Conservation (phyloP, 2,888 invertebrate genomes). For the Spilarctia lutea region DNA sequence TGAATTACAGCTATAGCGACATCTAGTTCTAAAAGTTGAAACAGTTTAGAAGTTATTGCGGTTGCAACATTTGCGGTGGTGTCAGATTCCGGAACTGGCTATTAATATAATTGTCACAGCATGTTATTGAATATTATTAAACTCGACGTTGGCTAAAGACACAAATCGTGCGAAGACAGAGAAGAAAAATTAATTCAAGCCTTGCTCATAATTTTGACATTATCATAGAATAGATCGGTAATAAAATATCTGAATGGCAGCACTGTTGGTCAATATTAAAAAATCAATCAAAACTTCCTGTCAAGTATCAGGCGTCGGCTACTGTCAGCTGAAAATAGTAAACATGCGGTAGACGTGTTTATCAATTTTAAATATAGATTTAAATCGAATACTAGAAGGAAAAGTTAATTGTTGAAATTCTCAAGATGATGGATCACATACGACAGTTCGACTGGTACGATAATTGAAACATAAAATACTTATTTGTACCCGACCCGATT, state of each 20-base stretch:
- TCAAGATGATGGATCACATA: conserved; percentile 68
- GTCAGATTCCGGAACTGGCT: too few relatives aligned
- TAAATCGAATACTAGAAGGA: neutral
- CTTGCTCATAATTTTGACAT: neutral
- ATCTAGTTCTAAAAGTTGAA: neutral
- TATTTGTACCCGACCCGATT: too few relatives aligned
- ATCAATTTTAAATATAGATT: neutral
- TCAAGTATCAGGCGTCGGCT: too few relatives aligned
- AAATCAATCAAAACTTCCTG: too few relatives aligned
- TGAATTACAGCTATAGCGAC: neutral
- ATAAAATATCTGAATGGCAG: neutral
- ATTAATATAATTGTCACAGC: too few relatives aligned
- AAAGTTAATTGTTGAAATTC: neutral
- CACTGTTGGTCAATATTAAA: neutral
- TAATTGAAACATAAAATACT: neutral
- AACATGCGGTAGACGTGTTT: neutral
- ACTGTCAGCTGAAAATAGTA: neutral
- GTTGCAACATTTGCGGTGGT: neutral
- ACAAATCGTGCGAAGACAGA: too few relatives aligned
- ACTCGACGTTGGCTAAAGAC: too few relatives aligned
- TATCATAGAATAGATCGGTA: neutral
- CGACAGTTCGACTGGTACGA: conserved; percentile 8
- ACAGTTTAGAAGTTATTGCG: neutral
- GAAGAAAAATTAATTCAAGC: too few relatives aligned
- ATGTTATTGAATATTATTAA: too few relatives aligned